These are phyloP conservation scores for Unio pictorum DNA, from an alignment of 2,888 invertebrate species.

Conservation along the genomic window DNA sequence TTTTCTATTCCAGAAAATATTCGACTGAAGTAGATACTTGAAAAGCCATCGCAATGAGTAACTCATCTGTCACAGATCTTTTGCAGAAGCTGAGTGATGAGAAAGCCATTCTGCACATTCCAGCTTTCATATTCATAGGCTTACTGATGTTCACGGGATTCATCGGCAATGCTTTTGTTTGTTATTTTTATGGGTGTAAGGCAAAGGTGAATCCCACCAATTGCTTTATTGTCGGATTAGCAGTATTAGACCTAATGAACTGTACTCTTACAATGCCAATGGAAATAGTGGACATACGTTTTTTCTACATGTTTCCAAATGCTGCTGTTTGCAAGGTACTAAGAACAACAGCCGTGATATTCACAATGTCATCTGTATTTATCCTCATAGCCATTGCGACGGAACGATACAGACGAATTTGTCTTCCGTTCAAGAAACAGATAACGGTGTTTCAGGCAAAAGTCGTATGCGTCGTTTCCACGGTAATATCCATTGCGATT, in stretches of 20 bases:
- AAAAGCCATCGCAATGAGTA: too few species aligned
- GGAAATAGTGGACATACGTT: slow-evolving; percentile 53
- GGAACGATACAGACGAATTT: slow-evolving; percentile 39
- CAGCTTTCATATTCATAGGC: slow-evolving; percentile 45
- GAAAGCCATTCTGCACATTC: slow-evolving; percentile 38
- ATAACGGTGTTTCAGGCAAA: slow-evolving; percentile 33
- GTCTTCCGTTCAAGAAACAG: slow-evolving; percentile 33
- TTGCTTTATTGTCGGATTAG: slow-evolving; percentile 49
- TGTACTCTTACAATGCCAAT: slow-evolving; percentile 52
- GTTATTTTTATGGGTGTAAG: slow-evolving; percentile 43
- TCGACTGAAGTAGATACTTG: too few species aligned
- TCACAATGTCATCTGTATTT: slow-evolving; percentile 38
- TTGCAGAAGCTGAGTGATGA: slow-evolving; percentile 35
- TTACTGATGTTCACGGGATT: slow-evolving; percentile 46
- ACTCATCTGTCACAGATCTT: not conserved
- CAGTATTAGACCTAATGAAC: slow-evolving; percentile 46
- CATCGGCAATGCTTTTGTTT: slow-evolving; percentile 49
- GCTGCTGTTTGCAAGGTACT: slow-evolving; percentile 46
- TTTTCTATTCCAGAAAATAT: too few species aligned
- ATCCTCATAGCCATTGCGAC: slow-evolving; percentile 49
- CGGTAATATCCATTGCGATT: slow-evolving; percentile 17
- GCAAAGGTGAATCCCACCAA: slow-evolving; percentile 44
- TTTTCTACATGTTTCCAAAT: slow-evolving; percentile 43
- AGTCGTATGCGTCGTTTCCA: slow-evolving; percentile 22
- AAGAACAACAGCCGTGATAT: slow-evolving; percentile 37